Evolutionary conservation across 2,797 vertebrate genomes (phyloP).

Genomic region (Oreortyx pictus): DNA sequence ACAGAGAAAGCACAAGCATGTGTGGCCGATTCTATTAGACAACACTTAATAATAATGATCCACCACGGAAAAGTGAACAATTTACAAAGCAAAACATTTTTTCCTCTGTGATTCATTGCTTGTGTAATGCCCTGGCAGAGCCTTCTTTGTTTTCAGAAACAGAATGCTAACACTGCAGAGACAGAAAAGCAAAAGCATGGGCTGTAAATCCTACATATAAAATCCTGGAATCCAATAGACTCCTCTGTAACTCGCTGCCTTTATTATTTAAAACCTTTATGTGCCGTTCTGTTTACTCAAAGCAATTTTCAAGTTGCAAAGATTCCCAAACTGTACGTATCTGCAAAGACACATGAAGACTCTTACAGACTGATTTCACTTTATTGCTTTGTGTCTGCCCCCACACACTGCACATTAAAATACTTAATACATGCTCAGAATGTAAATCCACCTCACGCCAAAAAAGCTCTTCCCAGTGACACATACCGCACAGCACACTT

Average conservation of each 20-base stretch:
- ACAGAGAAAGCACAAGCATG: background rate
- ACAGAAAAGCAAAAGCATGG: conserved; percentile 66
- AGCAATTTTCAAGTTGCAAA: conserved; percentile 64
- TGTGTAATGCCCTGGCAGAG: conserved; percentile 74
- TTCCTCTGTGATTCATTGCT: conserved; percentile 72
- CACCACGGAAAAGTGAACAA: conserved; percentile 67
- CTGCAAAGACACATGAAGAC: conserved; percentile 38
- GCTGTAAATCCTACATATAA: conserved; percentile 74
- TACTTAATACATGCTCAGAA: conserved; percentile 66
- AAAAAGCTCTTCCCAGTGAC: conserved; percentile 25
- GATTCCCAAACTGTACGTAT: conserved; percentile 65
- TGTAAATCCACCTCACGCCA: conserved; percentile 60
- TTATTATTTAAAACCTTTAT: conserved; percentile 70
- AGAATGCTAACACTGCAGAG: conserved; percentile 74
- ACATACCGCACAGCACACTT: background rate
- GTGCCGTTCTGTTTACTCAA: conserved; percentile 49
- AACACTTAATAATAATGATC: conserved; percentile 15
- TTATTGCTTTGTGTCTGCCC: conserved; percentile 66
- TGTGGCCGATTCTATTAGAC: conserved; percentile 44
- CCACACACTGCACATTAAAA: conserved; percentile 67
- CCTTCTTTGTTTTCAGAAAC: conserved; percentile 72
- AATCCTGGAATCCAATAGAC: conserved; percentile 55
- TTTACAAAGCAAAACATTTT: conserved; percentile 75
- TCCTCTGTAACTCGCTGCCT: conserved; percentile 57
- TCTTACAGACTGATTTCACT: conserved; percentile 55